phyloP scores from a whole-genome alignment of 1,140 invertebrate genomes.

The Planococcus citri region DNA sequence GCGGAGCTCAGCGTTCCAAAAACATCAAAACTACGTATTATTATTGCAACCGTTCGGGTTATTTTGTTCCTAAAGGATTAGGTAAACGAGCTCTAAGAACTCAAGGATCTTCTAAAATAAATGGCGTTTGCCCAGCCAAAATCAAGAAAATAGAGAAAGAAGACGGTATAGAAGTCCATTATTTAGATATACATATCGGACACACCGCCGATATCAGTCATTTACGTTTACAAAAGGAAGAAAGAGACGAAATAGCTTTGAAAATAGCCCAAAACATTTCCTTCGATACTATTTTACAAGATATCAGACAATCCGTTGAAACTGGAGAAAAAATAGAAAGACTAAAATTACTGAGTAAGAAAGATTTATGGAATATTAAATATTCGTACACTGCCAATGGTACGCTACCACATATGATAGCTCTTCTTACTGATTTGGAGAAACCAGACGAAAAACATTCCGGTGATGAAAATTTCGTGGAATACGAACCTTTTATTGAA shows the following conservation, averaged over 20 bases:
- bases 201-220: conserved; percentile 10
- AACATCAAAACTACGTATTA: neutral
- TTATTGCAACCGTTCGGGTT: conserved; percentile 21
- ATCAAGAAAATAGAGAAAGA: conserved; percentile 14
- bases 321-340: conserved; percentile 11
- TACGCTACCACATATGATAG: neutral
- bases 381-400: conserved; percentile 20
- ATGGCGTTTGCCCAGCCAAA: conserved; percentile 21
- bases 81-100: conserved; percentile 20
- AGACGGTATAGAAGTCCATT: conserved; percentile 9
- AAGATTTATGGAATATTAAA: conserved; percentile 23
- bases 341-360: conserved; percentile 15
- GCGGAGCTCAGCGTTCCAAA: neutral
- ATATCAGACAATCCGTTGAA: neutral
- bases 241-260: conserved; percentile 8
- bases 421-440: neutral
- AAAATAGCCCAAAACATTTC: neutral
- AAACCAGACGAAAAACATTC: neutral
- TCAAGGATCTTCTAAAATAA: conserved; percentile 23
- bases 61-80: conserved; percentile 12
- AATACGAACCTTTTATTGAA: neutral
- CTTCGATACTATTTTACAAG: neutral
- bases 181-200: conserved; percentile 18
- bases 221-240: conserved; percentile 1
- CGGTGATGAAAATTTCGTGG: neutral